Base-by-base conservation (phyloP, 2,797 vertebrate genomes). In the Sebastiscus tertius region DNA sequence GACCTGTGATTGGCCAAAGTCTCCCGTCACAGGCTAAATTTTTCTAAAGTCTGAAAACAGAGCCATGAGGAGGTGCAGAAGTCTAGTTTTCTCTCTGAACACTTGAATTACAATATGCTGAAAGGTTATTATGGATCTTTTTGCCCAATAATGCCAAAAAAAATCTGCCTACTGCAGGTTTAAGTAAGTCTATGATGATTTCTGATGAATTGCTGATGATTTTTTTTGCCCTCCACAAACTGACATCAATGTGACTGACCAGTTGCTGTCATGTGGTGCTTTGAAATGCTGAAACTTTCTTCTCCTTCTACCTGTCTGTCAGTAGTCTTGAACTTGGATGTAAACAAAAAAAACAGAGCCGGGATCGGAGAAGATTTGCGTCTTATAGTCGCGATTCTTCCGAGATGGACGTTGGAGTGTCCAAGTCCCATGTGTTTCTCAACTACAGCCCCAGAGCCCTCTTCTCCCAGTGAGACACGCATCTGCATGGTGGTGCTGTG, bases 381-480 rank as follows among this genome's bases (percentile, higher is more conserved):
- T 90, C 66, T 80, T 83, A 63, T 77, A 88, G 80, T 88, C 83
- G 56, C 62, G 68, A 75, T 84, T 87, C 84, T 76, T 73, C 82
- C 49, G 58, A 87, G 90, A 94, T 94, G 94, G 93, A 95, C 22
- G 85, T 92, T 82, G 93, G 92, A 52, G 75, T 94, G 82, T 93
- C 92, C 73, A 89, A 89, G 80, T 90, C 91, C 78, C 87, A 82
- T 14, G 90, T 92, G 86, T 93, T 94, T 92, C 85, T 95, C 83
- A 90, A 84, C 92, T 91, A 89, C 93, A 92, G 85, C 75, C 88
- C 91, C 81, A 89, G 89, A 79, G 82, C 81, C 78, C 64, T 94
- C 88, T 80, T 95, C 83, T 90, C 93, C 80, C 92, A 92, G 94
- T 95, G 93, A 95, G 93, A 92, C 82, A 64, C 77, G 31, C 87